A percentile compares a stretch with the other conserved stretches of the same genome.
phyloP scores from a whole-genome alignment of 1,140 invertebrate species.

The Nymphalis io region DNA sequence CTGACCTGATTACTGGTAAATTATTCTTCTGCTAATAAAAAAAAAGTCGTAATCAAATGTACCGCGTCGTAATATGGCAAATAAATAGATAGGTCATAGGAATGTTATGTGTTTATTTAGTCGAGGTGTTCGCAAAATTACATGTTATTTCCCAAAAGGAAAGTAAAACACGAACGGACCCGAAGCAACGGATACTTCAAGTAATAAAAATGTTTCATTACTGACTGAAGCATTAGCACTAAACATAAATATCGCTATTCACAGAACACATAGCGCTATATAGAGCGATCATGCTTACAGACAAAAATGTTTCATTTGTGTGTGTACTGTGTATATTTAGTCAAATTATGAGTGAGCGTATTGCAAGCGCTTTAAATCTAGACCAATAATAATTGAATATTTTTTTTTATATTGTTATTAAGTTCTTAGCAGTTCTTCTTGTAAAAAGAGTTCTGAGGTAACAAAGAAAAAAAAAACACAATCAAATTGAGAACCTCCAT shows the following conservation, averaged over 20 bases:
- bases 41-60: not conserved
- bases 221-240: slow-evolving; percentile 14
- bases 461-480: no score
- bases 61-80: not conserved
- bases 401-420: no score
- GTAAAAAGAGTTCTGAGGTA: no score
- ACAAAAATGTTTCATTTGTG: no score
- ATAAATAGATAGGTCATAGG: slow-evolving; percentile 10
- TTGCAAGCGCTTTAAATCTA: no score
- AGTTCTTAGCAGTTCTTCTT: no score
- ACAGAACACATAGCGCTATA: not conserved
- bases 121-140: slow-evolving; percentile 13
- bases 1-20: no score
- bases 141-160: slow-evolving; percentile 28
- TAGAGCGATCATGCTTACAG: not conserved
- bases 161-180: slow-evolving; percentile 26
- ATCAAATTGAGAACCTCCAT: no score
- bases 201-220: slow-evolving; percentile 39
- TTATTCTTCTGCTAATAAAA: no score
- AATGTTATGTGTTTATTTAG: slow-evolving; percentile 21
- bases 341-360: no score
- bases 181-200: slow-evolving; percentile 17
- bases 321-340: no score
- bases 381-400: no score
- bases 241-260: not conserved